Conservation (phyloP, 2,888 invertebrate species). For the Rhagophthalmus giganteus region DNA sequence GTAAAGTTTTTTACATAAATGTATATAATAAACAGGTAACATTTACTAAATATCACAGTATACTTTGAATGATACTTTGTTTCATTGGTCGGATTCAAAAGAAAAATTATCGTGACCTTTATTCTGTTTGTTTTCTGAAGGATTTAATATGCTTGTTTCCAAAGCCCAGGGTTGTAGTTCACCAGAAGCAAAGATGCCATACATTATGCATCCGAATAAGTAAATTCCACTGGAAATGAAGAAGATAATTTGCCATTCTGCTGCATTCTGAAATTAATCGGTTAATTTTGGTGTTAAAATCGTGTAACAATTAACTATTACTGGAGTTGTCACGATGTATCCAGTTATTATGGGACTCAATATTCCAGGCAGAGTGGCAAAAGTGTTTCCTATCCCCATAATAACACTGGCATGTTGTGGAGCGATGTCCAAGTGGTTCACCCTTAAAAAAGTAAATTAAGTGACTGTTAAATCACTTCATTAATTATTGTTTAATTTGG, state of each 20-base stretch:
- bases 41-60: not conserved
- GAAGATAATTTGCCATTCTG: slow-evolving; percentile 84
- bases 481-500: no score
- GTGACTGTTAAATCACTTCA: no score
- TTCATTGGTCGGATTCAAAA: not conserved
- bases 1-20: no score
- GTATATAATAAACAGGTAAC: no score
- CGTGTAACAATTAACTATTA: no score
- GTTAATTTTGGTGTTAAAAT: no score
- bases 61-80: not conserved
- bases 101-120: slow-evolving; percentile 3
- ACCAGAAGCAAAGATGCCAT: slow-evolving; percentile 79
- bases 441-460: slow-evolving; percentile 56
- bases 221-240: slow-evolving; percentile 84
- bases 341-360: slow-evolving; percentile 85
- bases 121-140: not conserved
- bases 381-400: slow-evolving; percentile 90
- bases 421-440: slow-evolving; percentile 87
- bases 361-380: slow-evolving; percentile 90
- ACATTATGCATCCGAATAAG: slow-evolving; percentile 80
- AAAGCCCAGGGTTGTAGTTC: slow-evolving; percentile 82
- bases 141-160: slow-evolving; percentile 45
- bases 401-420: slow-evolving; percentile 89
- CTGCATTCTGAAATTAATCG: slow-evolving; percentile 33
- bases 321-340: slow-evolving; percentile 73